phyloP scores from a whole-genome alignment of 2,113 vertebrate genomes.

The Anarhynchus alexandrinus region DNA sequence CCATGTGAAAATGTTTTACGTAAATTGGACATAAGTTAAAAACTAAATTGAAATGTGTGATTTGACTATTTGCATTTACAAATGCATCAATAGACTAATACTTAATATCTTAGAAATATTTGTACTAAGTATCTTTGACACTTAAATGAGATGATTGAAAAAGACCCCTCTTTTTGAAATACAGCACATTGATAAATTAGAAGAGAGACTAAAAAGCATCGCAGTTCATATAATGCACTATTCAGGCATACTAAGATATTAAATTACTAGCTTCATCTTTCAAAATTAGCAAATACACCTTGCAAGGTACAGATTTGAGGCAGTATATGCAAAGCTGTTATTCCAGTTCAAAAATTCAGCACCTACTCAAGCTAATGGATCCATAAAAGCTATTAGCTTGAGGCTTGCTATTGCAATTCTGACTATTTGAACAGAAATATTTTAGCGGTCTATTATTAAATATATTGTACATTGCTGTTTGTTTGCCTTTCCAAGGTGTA shows the following conservation, averaged over 20 bases:
- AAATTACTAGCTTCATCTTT: background rate
- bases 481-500: background rate
- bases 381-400: background rate
- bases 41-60: background rate
- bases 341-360: background rate
- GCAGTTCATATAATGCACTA: background rate
- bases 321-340: background rate
- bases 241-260: background rate
- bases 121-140: background rate
- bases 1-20: background rate
- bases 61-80: slow-evolving; percentile 34
- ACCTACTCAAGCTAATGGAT: background rate
- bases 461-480: background rate
- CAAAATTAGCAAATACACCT: background rate
- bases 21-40: background rate
- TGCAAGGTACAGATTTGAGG: background rate
- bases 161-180: slow-evolving; percentile 1
- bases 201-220: background rate
- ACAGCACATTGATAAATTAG: background rate
- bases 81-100: background rate
- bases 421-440: background rate
- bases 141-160: background rate
- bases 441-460: background rate
- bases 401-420: background rate
- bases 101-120: slow-evolving; percentile 5